Conservation (phyloP, 2,888 invertebrate species). For the Stratiomys singularior region DNA sequence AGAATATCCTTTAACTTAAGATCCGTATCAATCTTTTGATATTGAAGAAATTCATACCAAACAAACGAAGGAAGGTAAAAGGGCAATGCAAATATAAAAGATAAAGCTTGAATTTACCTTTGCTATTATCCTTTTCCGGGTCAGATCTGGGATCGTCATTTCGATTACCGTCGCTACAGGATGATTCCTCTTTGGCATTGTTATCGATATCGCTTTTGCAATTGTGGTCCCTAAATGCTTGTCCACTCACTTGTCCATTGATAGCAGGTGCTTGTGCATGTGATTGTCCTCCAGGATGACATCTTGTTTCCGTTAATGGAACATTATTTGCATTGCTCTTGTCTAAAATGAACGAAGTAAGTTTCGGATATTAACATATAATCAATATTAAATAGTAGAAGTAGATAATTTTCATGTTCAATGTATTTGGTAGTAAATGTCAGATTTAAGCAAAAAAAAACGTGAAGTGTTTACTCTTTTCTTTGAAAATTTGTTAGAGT, state of each 20-base stretch:
- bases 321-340: conserved; percentile 63
- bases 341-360: conserved; percentile 54
- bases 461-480: no score
- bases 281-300: conserved; percentile 33
- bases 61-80: no score
- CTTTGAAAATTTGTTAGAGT: no score
- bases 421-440: no score
- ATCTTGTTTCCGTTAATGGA: conserved; percentile 60
- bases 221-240: conserved; percentile 50
- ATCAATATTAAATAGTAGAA: no score
- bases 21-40: no score
- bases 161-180: conserved; percentile 60
- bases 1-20: no score
- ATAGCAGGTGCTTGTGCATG: conserved; percentile 35
- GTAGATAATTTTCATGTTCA: no score
- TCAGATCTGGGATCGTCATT: conserved; percentile 60
- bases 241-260: conserved; percentile 48
- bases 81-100: background rate
- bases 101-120: conserved; percentile 41
- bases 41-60: no score
- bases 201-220: conserved; percentile 51
- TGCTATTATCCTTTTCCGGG: conserved; percentile 48
- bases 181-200: conserved; percentile 47
- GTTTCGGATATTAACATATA: conserved; percentile 5
- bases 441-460: no score